Conservation (phyloP, 2,888 invertebrate species). For the Hololepta plana region DNA sequence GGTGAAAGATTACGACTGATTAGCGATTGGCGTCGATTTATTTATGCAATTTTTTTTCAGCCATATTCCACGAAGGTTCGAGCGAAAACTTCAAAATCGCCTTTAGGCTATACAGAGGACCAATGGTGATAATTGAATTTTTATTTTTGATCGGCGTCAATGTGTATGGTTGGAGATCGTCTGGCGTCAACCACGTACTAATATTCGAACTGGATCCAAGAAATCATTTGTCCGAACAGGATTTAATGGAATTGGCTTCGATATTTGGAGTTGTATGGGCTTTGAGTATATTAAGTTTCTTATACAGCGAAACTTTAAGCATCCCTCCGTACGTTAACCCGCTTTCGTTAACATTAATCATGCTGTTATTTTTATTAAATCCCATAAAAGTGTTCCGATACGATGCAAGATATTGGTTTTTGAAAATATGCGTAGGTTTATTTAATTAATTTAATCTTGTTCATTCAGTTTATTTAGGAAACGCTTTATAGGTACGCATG, state of each 20-base stretch:
- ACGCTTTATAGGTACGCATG: constrained; percentile 33
- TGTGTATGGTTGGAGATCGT: constrained; percentile 65
- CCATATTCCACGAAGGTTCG: constrained; percentile 31
- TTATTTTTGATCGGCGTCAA: constrained; percentile 64
- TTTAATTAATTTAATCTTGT: constrained; percentile 9
- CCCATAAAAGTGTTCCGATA: constrained; percentile 59
- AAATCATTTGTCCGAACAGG: constrained; percentile 58
- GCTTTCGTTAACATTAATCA: constrained; percentile 44
- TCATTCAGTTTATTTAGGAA: constrained; percentile 2
- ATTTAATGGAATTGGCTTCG: constrained; percentile 57
- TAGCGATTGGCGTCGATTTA: neutral
- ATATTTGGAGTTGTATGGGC: constrained; percentile 65
- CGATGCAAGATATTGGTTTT: constrained; percentile 60
- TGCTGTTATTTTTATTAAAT: constrained; percentile 54
- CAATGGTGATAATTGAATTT: constrained; percentile 56
- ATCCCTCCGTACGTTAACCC: constrained; percentile 66
- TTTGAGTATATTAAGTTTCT: constrained; percentile 43
- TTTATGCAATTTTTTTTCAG: constrained; percentile 15
- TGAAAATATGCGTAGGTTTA: constrained; percentile 36
- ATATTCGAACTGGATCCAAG: constrained; percentile 70
- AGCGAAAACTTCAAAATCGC: constrained; percentile 46
- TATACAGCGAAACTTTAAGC: constrained; percentile 42
- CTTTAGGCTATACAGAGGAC: constrained; percentile 61
- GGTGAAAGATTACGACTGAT: constrained; percentile 25
- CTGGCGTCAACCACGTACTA: constrained; percentile 68